Evolutionary conservation across 1,140 invertebrate genomes (phyloP).

Genomic region (Pachypsylla venusta): DNA sequence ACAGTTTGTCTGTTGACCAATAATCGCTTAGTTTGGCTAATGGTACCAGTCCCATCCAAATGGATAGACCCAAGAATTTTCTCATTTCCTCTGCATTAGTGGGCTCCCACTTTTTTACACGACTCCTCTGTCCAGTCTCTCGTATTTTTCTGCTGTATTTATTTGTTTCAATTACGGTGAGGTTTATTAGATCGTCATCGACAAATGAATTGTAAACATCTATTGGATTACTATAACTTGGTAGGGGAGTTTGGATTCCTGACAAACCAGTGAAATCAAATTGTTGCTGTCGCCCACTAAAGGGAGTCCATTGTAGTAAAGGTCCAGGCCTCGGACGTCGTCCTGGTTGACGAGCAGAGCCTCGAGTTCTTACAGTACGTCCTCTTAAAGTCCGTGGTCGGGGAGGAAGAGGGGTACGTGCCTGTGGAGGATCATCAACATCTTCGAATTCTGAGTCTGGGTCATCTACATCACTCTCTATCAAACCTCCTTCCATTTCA

Average conservation of each 20-base stretch:
- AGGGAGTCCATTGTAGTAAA: conserved; percentile 2
- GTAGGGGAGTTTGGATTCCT: conserved; percentile 4
- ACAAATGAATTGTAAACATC: conserved; percentile 14
- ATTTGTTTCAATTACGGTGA: conserved; percentile 19
- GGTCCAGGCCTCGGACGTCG: too few species aligned
- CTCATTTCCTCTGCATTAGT: conserved; percentile 16
- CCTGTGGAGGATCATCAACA: background rate
- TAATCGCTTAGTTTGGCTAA: conserved; percentile 13
- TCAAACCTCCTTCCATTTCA: too few species aligned
- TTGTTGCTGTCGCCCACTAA: background rate
- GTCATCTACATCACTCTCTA: background rate
- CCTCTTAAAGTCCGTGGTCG: too few species aligned
- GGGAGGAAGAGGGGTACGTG: background rate
- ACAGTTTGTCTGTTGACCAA: conserved; percentile 16
- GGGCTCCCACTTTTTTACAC: conserved; percentile 15
- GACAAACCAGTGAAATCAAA: background rate
- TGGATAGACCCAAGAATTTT: conserved; percentile 14
- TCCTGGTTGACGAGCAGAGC: too few species aligned
- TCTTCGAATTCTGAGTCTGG: conserved; percentile 7
- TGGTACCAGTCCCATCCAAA: conserved; percentile 18
- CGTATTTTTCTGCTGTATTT: conserved; percentile 13
- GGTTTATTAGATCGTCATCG: conserved; percentile 15
- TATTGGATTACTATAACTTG: background rate
- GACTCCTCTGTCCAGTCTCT: background rate
- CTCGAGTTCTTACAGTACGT: too few species aligned